Conservation (phyloP, 2,113 vertebrate species). For the Pteropus alecto region DNA sequence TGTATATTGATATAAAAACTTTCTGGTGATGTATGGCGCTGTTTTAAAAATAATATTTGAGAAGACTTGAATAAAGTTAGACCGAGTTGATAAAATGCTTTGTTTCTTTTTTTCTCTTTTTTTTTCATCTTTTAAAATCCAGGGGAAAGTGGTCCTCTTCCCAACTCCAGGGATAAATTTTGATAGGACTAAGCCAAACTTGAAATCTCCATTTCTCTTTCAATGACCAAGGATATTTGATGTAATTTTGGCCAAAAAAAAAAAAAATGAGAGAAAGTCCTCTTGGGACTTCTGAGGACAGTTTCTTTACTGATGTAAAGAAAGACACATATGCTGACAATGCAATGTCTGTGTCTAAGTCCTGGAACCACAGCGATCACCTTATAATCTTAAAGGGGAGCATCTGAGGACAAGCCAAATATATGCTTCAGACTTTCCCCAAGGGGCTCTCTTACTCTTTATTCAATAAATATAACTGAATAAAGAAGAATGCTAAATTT, state of each 20-base stretch:
- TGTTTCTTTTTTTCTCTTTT: not conserved
- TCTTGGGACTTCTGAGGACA: not conserved
- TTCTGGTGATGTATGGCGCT: not conserved
- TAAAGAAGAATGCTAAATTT: not conserved
- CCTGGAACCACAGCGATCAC: not conserved
- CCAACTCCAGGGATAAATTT: not conserved
- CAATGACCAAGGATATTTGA: not conserved
- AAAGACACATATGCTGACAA: not conserved
- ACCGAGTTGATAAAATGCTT: not conserved
- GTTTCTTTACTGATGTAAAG: not conserved
- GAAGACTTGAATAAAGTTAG: not conserved
- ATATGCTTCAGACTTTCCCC: not conserved
- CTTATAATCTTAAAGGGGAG: not conserved
- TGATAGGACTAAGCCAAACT: not conserved
- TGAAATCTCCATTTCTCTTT: not conserved
- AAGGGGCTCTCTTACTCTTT: not conserved
- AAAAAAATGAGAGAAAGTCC: not conserved
- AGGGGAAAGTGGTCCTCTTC: not conserved
- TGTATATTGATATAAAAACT: not conserved
- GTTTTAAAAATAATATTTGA: not conserved
- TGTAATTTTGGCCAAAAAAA: not conserved
- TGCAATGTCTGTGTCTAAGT: not conserved
- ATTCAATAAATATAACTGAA: not conserved
- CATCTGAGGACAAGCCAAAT: not conserved
- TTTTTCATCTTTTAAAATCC: not conserved